phyloP scores from a whole-genome alignment of 2,113 vertebrate species.

The Anarhynchus alexandrinus region DNA sequence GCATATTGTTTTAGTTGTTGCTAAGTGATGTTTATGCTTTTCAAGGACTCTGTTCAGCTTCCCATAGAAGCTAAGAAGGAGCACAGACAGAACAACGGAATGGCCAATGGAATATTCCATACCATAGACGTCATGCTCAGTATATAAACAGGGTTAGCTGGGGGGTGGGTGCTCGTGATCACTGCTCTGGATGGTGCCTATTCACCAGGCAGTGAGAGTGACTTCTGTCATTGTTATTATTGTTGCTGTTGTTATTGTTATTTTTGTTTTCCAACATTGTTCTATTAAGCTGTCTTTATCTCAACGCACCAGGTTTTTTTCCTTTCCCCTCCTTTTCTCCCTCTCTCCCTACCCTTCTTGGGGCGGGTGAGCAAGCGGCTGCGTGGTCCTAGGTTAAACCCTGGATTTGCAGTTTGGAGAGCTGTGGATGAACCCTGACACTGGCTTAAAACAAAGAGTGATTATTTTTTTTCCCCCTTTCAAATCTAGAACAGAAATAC shows the following conservation, averaged over 20 bases:
- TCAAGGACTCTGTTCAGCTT: not conserved
- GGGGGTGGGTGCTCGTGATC: not conserved
- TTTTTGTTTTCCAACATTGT: not conserved
- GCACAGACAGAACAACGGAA: not conserved
- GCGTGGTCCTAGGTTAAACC: not conserved
- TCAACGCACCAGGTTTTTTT: not conserved
- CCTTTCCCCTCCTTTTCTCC: not conserved
- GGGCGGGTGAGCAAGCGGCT: not conserved
- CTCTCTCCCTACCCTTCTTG: not conserved
- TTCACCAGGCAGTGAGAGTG: not conserved
- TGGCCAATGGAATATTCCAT: not conserved
- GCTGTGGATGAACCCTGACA: not conserved
- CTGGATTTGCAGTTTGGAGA: too few species aligned
- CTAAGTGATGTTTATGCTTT: not conserved
- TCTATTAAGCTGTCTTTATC: not conserved
- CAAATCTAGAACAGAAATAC: not conserved
- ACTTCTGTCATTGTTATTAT: not conserved
- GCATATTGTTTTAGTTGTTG: not conserved
- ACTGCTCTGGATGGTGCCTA: not conserved
- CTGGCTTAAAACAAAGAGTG: not conserved
- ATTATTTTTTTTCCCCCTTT: not conserved
- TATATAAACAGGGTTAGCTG: not conserved
- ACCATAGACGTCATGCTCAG: not conserved
- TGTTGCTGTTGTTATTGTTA: not conserved
- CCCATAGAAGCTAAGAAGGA: not conserved